Base-by-base conservation (phyloP, 2,888 invertebrate species). In the Agrochola circellaris region DNA sequence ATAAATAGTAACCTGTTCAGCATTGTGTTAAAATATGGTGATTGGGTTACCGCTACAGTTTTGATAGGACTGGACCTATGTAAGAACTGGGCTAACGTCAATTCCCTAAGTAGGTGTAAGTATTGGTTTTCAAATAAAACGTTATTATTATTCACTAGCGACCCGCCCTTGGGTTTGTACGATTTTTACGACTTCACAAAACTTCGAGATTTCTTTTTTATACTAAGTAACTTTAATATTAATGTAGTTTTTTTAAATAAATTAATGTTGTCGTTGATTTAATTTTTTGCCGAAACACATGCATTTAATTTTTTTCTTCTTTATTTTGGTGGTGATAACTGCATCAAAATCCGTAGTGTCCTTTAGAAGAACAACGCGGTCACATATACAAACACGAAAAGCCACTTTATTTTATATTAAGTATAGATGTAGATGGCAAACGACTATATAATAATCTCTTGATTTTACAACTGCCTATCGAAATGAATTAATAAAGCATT, bases 1-100 rank as follows among this genome's bases (percentile, higher is more conserved):
- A n/a, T 56, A 78, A 81, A 81, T 58, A 74, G 4, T 42, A 54
- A 79, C 42, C 51, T 78, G 79, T 54, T 34, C 8, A 23, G 54
- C 23, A 71, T 17, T 54, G 60, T 45, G 45, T 30, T 77, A 62
- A 77, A 71, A 54, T 73, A 62, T 62, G 54, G 20, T 72, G 73
- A 72, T 62, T 77, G 42, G 60, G 51, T 6, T 17, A 42, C 17
- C 5, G 13, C 0, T 38, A 23, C 17, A 23, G 23, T 61, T 72
- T 61, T 45, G 26, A 70, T 68, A 68, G 48, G 20, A 78, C 15
- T 8, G 15, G 38, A 30, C 2, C 11, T 1, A 17, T 23, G 15
- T 30, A 7, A 51, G 8, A 42, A 60, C n/a, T 51, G 0, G 45
- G 15, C 1, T 77, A n/a, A 20, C 4, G 0, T n/a, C 2, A 26